Base-by-base conservation (phyloP, 2,113 vertebrate genomes). In the Silurus glanis region DNA sequence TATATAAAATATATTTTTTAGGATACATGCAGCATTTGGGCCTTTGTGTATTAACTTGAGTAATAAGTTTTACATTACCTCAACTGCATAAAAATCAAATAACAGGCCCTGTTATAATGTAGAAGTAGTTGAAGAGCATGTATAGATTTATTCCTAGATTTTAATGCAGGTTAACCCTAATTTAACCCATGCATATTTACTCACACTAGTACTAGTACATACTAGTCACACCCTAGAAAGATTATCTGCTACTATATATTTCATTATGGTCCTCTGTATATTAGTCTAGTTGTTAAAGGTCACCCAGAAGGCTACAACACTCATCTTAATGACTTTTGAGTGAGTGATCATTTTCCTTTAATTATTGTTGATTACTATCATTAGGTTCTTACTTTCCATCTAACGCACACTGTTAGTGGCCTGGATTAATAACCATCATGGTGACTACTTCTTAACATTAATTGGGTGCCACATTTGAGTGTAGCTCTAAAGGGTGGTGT, bases 311-410 rank as follows among this genome's bases (percentile, higher is more conserved):
- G 91, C 88, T 87, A 88, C 83, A 83, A 37, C 90, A 91, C 87
- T 91, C 88, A 88, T 87, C 90, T 88, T 93, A 93, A 94, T 92
- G 90, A 93, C 88, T 78, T 90, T 91, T 92, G 91, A 93, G 90
- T 92, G 90, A 55, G 71, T 90, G 90, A 93, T 94, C 90, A 93
- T 94, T 94, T 90, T 85, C 88, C 89, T 91, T 91, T 95, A 95
- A 95, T 95, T 95, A 94, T 92, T 93, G 92, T 92, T 94, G 94
- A 95, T 95, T 95, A 92, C 92, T 81, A 93, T 92, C 93, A 94
- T 95, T 94, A 94, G 92, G 90, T 91, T 92, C 89, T 86, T 90
- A 93, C 91, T 90, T 82, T 84, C 90, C 88, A 89, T 94, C 91
- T 90, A 83, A 85, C 61, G 83, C 90, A 89, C 91, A 71, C 93